Base-by-base conservation (phyloP, 1,140 invertebrate genomes). In the Trinorchestia longiramus region DNA sequence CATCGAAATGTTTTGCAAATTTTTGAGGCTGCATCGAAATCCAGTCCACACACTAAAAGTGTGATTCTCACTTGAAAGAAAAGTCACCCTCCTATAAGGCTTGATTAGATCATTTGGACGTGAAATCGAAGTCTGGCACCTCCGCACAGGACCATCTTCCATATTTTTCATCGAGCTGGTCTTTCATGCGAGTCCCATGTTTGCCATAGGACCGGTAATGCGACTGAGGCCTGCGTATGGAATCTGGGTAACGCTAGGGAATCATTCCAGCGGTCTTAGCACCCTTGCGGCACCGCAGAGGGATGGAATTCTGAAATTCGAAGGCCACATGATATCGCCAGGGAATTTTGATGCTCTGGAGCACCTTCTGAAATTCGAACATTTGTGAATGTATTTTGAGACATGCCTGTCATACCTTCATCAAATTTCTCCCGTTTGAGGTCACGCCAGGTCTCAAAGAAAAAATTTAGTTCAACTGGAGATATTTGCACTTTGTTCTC, bases 111-210 rank as follows among this genome's bases (percentile, higher is more conserved):
- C 92, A 94, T 94, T 94, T 94, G 43, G 92, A 94, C 92, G 92
- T 94, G 92, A 94, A 94, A 94, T 94, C 92, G 92, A 94, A 94
- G 92, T 94, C 92, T 94, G 92, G 92, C 92, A 94, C 92, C 92
- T 94, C 92, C 43, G 43, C 92, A 94, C 92, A 44, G 43, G 92
- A 94, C 92, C 92, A 43, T 45, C 43, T 94, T 94, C 92, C 43
- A 94, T 45, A 45, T 45, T 94, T 94, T 94, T 94, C 92, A 43
- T 45, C 23, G 41, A 90, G 44, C 92, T n/a, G 44, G 92, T 94
- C 43, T 94, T 94, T 44, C 92, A 94, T 45, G 92, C 92, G 92
- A 44, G 92, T 94, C 92, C 92, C 92, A 94, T 94, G 92, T 94
- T 94, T 94, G 92, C 92, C 92, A 94, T 94, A 94, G 92, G 92